These are phyloP conservation scores for Aelia acuminata DNA, from an alignment of 2,888 invertebrate genomes.

Conservation along the genomic window DNA sequence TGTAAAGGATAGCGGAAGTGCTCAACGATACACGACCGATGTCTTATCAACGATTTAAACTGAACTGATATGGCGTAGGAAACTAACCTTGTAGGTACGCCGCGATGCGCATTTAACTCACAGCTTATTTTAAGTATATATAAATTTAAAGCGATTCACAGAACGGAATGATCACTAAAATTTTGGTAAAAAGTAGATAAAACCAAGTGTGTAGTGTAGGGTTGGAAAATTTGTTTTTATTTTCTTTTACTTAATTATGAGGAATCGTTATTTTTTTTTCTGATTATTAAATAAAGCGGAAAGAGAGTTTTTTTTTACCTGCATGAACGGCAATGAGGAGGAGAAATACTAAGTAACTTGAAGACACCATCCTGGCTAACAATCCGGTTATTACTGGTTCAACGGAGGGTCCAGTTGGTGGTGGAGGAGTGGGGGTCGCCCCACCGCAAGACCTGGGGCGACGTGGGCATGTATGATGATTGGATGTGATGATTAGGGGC, in stretches of 20 bases:
- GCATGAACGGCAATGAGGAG: slow-evolving; percentile 36
- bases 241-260: no score
- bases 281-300: neutral
- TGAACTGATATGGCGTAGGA: neutral
- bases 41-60: neutral
- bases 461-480: neutral
- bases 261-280: no score
- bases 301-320: neutral
- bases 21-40: neutral
- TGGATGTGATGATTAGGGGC: neutral
- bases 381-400: slow-evolving; percentile 53
- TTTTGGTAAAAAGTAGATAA: no score
- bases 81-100: neutral
- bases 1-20: neutral
- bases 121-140: neutral
- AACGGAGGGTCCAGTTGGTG: neutral
- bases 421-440: slow-evolving; percentile 32
- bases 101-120: neutral
- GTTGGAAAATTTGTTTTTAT: no score
- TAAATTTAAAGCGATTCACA: no score
- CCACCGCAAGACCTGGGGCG: slow-evolving; percentile 3
- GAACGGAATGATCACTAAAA: no score
- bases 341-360: slow-evolving; percentile 37
- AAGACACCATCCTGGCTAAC: slow-evolving; percentile 41
- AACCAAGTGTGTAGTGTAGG: no score